Conservation (phyloP, 35 echinoderm and acorn worm genomes). For the Chiridota heheva region DNA sequence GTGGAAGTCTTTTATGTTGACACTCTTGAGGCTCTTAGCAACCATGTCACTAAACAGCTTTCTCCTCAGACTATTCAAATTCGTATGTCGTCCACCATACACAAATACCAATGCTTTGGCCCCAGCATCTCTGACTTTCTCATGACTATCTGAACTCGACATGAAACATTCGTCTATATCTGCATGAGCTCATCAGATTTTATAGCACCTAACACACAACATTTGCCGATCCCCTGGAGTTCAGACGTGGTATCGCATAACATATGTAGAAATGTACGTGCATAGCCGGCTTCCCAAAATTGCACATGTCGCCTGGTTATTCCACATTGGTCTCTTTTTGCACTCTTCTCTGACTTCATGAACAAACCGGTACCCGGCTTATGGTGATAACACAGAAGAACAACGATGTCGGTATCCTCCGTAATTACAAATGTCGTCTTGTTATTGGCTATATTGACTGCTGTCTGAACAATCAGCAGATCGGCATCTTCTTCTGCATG, state of each 20-base stretch:
- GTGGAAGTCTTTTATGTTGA: slow-evolving; percentile 31
- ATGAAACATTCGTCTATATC: slow-evolving; percentile 4
- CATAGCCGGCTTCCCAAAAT: no score
- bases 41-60: slow-evolving; percentile 21
- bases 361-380: background rate
- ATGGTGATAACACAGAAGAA: slow-evolving; percentile 19
- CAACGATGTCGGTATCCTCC: slow-evolving; percentile 1
- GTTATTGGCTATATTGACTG: no score
- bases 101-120: slow-evolving; percentile 9
- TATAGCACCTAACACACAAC: background rate
- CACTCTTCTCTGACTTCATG: no score
- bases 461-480: no score
- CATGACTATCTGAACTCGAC: slow-evolving; percentile 1
- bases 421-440: slow-evolving; percentile 9
- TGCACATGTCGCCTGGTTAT: no score
- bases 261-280: no score
- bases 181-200: slow-evolving; percentile 6
- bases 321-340: slow-evolving; percentile 10
- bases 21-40: slow-evolving; percentile 31
- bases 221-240: slow-evolving; percentile 19
- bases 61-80: slow-evolving; percentile 12
- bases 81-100: background rate
- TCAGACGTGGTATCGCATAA: no score
- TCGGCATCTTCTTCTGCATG: slow-evolving; percentile 44
- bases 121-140: slow-evolving; percentile 2